phyloP scores from a whole-genome alignment of 2,797 vertebrate species.

The Coregonus sp. region DNA sequence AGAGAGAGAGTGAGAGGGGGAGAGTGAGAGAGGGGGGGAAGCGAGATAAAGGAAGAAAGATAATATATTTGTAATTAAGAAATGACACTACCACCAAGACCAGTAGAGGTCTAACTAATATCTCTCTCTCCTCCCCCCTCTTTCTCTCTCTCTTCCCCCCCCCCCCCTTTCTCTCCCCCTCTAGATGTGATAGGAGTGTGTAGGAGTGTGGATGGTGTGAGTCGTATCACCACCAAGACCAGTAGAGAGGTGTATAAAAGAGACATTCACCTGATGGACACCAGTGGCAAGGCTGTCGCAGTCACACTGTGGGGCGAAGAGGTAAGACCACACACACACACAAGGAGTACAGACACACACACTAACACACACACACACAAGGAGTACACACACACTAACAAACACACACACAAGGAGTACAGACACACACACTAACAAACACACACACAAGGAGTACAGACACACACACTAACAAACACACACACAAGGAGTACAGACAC shows the following conservation, averaged over 20 bases:
- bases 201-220: conserved; percentile 83
- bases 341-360: background rate
- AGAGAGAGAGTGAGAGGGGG: background rate
- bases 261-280: conserved; percentile 84
- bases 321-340: conserved; percentile 70
- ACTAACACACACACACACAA: background rate
- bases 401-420: conserved; percentile 2
- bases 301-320: conserved; percentile 89
- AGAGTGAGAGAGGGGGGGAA: background rate
- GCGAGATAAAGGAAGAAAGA: conserved; percentile 28
- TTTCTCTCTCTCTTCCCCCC: conserved; percentile 14
- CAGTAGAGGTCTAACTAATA: conserved; percentile 8
- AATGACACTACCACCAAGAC: no score
- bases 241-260: conserved; percentile 88
- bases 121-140: background rate
- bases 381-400: conserved; percentile 4
- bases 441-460: no score
- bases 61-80: conserved; percentile 3
- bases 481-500: no score
- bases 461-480: no score
- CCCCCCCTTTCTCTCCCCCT: conserved; percentile 17
- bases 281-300: conserved; percentile 83
- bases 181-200: conserved; percentile 92
- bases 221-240: conserved; percentile 81
- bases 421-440: background rate